Conservation (phyloP, 2,888 invertebrate species). For the Ichneumon xanthorius region DNA sequence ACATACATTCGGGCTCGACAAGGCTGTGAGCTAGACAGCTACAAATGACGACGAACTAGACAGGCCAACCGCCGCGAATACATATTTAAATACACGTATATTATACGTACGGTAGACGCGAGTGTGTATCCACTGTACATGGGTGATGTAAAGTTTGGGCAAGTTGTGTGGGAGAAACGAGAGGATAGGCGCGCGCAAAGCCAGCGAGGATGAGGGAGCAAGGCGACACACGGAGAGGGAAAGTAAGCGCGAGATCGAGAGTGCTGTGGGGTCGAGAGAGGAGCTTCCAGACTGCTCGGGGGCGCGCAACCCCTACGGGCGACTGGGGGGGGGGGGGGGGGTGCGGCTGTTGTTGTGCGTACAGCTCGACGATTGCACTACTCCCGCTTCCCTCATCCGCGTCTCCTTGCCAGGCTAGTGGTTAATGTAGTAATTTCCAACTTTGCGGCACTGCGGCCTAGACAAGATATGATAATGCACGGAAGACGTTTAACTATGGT, state of each 20-base stretch:
- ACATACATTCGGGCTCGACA: conserved; percentile 33
- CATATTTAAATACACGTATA: conserved; percentile 17
- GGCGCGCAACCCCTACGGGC: conserved; percentile 13
- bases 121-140: background rate
- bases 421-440: conserved; percentile 76
- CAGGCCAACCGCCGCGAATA: conserved; percentile 17
- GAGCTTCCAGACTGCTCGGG: conserved; percentile 25
- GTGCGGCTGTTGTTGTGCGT: conserved; percentile 13
- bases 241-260: conserved; percentile 53
- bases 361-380: conserved; percentile 21
- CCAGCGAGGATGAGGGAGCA: background rate
- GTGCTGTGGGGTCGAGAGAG: conserved; percentile 28
- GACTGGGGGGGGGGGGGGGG: background rate
- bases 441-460: conserved; percentile 75
- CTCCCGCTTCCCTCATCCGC: conserved; percentile 37
- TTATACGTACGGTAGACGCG: background rate
- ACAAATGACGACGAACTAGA: conserved; percentile 20
- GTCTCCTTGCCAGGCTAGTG: conserved; percentile 30
- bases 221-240: conserved; percentile 41
- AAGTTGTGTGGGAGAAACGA: conserved; percentile 37
- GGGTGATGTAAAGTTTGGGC: conserved; percentile 49
- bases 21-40: conserved; percentile 20
- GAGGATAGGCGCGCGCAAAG: conserved; percentile 21
- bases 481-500: conserved; percentile 52
- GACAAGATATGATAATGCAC: conserved; percentile 76